Conservation (phyloP, 2,888 invertebrate species). For the Anorthoa munda region DNA sequence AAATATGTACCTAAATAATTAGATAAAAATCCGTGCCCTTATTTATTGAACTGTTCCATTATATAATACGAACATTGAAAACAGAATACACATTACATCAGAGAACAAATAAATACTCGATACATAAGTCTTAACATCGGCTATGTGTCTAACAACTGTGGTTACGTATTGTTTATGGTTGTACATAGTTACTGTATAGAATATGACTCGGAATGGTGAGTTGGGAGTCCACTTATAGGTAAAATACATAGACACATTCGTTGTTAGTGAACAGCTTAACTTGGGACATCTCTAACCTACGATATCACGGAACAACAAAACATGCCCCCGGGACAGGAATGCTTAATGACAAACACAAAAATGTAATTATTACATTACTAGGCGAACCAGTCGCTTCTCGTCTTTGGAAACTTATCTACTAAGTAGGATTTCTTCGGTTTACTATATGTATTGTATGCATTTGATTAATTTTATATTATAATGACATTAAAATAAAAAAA, state of each 20-base stretch:
- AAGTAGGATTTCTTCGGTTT: slow-evolving; percentile 75
- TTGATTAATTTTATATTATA: slow-evolving; percentile 57
- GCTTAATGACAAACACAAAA: slow-evolving; percentile 57
- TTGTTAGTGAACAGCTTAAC: slow-evolving; percentile 89
- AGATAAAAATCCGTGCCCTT: slow-evolving; percentile 85
- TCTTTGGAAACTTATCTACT: slow-evolving; percentile 76
- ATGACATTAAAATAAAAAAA: slow-evolving; percentile 60
- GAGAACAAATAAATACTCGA: slow-evolving; percentile 55
- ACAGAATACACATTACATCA: slow-evolving; percentile 73
- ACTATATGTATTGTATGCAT: slow-evolving; percentile 67
- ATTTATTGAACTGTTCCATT: slow-evolving; percentile 83
- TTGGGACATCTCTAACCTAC: slow-evolving; percentile 78
- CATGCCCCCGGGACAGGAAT: slow-evolving; percentile 45
- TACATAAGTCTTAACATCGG: slow-evolving; percentile 55
- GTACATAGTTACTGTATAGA: slow-evolving; percentile 32
- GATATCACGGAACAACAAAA: slow-evolving; percentile 55
- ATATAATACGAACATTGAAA: slow-evolving; percentile 69
- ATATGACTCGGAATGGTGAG: slow-evolving; percentile 25
- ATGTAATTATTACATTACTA: slow-evolving; percentile 62
- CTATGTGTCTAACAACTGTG: slow-evolving; percentile 56
- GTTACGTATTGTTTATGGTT: slow-evolving; percentile 46
- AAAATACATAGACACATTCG: slow-evolving; percentile 86
- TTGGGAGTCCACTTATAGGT: slow-evolving; percentile 71
- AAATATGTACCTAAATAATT: slow-evolving; percentile 73
- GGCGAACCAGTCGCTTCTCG: slow-evolving; percentile 82